Conservation (phyloP, 2,113 vertebrate genomes). For the Mesoclemmys tuberculata region DNA sequence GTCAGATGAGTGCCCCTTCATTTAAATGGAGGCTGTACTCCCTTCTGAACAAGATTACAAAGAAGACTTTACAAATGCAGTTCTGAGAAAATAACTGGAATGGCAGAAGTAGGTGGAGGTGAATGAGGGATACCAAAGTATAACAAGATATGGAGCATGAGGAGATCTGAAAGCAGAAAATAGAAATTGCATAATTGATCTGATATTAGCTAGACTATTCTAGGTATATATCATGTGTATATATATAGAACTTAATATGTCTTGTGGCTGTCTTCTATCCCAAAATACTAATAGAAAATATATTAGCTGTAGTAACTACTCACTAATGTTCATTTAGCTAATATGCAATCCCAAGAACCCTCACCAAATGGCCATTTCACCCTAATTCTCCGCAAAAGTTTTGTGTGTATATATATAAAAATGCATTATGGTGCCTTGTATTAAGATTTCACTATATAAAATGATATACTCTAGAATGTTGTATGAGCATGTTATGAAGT, state of each 20-base stretch:
- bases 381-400: not conserved
- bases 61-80: not conserved
- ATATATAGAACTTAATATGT: not conserved
- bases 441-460: accelerated
- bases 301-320: not conserved
- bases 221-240: not conserved
- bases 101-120: not conserved
- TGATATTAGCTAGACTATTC: not conserved
- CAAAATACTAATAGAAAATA: not conserved
- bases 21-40: not conserved
- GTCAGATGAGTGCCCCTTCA: not conserved
- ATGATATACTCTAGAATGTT: not conserved
- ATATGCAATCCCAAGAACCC: accelerated
- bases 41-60: not conserved
- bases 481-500: not conserved
- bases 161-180: not conserved
- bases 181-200: not conserved
- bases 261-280: not conserved
- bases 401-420: not conserved
- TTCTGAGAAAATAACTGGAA: not conserved
- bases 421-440: not conserved
- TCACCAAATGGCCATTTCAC: not conserved
- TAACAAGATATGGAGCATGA: not conserved
- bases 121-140: not conserved
- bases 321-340: not conserved